Conservation (phyloP, 2,113 vertebrate genomes). For the Megaleporinus macrocephalus region DNA sequence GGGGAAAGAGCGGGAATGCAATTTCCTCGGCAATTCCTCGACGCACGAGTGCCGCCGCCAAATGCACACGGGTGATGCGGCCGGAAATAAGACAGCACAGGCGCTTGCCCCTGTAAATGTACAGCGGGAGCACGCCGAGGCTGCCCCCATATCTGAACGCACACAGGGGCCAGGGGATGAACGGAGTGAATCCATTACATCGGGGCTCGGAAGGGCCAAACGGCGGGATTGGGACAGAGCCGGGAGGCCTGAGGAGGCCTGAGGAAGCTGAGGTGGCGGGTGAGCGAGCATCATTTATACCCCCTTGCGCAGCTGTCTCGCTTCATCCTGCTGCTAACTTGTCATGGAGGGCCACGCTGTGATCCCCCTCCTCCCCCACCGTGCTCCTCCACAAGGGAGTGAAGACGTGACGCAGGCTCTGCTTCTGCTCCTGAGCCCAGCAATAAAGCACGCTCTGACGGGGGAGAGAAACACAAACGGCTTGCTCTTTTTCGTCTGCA, state of each 20-base stretch:
- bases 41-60: not conserved
- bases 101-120: constrained; percentile 36
- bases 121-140: constrained; percentile 22
- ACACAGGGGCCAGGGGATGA: constrained; percentile 38
- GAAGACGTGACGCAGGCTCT: constrained; percentile 36
- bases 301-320: not conserved
- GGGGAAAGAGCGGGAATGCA: constrained; percentile 15
- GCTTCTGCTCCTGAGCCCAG: constrained; percentile 9
- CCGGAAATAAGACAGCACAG: constrained; percentile 28
- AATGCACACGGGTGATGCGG: constrained; percentile 4
- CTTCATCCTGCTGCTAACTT: constrained; percentile 40
- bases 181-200: constrained; percentile 48
- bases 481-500: not conserved
- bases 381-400: not conserved
- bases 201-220: constrained; percentile 17
- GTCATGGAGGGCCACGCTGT: constrained; percentile 2
- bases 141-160: constrained; percentile 42
- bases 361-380: constrained; percentile 8
- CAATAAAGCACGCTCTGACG: constrained; percentile 18
- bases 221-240: not conserved
- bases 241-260: not conserved
- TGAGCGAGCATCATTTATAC: constrained; percentile 21
- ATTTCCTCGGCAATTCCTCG: constrained; percentile 24
- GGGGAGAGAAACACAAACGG: not conserved
- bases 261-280: constrained; percentile 22